These are phyloP conservation scores for Prorops nasuta DNA, from an alignment of 1,140 invertebrate genomes.

Conservation along the genomic window DNA sequence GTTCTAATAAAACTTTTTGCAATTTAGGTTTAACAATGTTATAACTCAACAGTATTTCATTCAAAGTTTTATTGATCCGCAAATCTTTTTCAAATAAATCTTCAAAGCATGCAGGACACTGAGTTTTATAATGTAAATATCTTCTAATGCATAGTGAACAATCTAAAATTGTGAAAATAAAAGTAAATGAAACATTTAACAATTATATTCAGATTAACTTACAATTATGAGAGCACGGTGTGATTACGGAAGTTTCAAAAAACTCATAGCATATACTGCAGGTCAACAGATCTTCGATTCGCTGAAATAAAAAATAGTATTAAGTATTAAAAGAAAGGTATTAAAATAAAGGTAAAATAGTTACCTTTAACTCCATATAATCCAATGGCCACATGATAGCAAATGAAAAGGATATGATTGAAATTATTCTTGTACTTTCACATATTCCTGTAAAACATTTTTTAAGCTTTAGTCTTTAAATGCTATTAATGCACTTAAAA, in stretches of 20 bases:
- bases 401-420: too few relatives aligned
- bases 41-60: slow-evolving; percentile 48
- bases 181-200: slow-evolving; percentile 1
- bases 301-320: slow-evolving; percentile 33
- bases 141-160: slow-evolving; percentile 62
- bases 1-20: not conserved
- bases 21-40: slow-evolving; percentile 45
- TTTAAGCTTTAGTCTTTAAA: too few relatives aligned
- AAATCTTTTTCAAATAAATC: slow-evolving; percentile 57
- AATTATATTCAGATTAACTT: slow-evolving; percentile 27
- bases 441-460: too few relatives aligned
- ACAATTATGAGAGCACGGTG: slow-evolving; percentile 56
- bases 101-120: slow-evolving; percentile 59
- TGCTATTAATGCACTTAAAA: too few relatives aligned
- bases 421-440: too few relatives aligned
- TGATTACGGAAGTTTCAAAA: slow-evolving; percentile 51
- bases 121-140: slow-evolving; percentile 57
- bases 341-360: not conserved
- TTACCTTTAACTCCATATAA: slow-evolving; percentile 29
- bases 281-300: slow-evolving; percentile 45
- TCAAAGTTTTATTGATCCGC: slow-evolving; percentile 55
- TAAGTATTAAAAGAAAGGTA: slow-evolving; percentile 1
- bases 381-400: slow-evolving; percentile 29
- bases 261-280: slow-evolving; percentile 57
- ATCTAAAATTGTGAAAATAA: slow-evolving; percentile 45